Conservation (phyloP, 2,113 vertebrate species). For the Sinocyclocheilus rhinocerous region DNA sequence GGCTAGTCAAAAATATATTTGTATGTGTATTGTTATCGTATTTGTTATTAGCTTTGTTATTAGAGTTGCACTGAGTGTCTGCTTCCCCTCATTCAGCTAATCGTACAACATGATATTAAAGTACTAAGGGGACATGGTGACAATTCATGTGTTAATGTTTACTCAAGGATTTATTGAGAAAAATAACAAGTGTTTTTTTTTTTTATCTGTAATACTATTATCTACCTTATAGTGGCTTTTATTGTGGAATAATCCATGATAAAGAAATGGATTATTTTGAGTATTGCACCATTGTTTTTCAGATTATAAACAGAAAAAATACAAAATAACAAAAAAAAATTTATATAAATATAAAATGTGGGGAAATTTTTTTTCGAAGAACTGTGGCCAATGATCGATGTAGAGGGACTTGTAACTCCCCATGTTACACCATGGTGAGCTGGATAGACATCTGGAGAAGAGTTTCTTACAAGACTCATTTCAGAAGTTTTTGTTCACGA, state of each 20-base stretch:
- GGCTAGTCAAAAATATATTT: slow-evolving; percentile 73
- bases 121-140: slow-evolving; percentile 83
- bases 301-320: slow-evolving; percentile 75
- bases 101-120: slow-evolving; percentile 77
- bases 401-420: slow-evolving; percentile 71
- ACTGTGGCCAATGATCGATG: slow-evolving; percentile 88
- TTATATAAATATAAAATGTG: slow-evolving; percentile 69
- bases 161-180: slow-evolving; percentile 91
- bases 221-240: slow-evolving; percentile 96
- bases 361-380: slow-evolving; percentile 66
- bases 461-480: slow-evolving; percentile 45
- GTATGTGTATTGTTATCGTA: slow-evolving; percentile 69
- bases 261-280: slow-evolving; percentile 79
- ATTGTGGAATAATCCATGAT: slow-evolving; percentile 91
- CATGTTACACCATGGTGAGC: slow-evolving; percentile 67
- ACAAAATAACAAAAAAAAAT: slow-evolving; percentile 69
- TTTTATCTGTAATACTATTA: slow-evolving; percentile 86
- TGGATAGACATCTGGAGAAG: slow-evolving; percentile 80
- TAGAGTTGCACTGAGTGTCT: slow-evolving; percentile 97
- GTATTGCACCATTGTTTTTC: slow-evolving; percentile 89
- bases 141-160: slow-evolving; percentile 97
- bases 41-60: slow-evolving; percentile 82
- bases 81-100: slow-evolving; percentile 87
- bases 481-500: slow-evolving; percentile 44
- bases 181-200: slow-evolving; percentile 72